These are phyloP conservation scores for Pleuronectes platessa DNA, from an alignment of 2,113 vertebrate species.

Conservation along the genomic window DNA sequence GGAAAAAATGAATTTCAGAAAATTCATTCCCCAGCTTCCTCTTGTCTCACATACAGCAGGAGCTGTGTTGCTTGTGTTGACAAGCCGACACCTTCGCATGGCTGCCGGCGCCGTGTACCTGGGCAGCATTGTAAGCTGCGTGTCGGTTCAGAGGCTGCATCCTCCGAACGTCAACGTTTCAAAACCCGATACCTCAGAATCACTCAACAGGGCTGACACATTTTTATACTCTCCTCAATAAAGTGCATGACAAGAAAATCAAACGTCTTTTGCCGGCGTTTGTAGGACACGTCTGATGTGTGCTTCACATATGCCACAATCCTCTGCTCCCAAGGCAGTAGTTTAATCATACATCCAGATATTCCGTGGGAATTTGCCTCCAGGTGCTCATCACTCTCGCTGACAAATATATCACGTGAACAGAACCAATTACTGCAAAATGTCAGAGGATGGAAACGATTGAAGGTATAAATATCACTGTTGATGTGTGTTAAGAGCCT, in stretches of 20 bases:
- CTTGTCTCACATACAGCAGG: conserved; percentile 4
- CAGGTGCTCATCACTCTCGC: neutral
- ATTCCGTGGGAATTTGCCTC: neutral
- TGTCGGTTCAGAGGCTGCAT: conserved; percentile 1
- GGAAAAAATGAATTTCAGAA: conserved; percentile 1
- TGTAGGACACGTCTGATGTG: neutral
- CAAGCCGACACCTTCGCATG: conserved; percentile 7
- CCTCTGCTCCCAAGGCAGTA: neutral
- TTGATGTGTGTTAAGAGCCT: neutral
- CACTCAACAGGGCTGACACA: conserved; percentile 1
- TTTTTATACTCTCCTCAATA: neutral
- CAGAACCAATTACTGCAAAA: neutral
- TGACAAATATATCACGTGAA: neutral
- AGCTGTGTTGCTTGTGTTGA: conserved; percentile 7
- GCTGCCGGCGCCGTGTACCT: neutral
- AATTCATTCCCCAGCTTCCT: neutral
- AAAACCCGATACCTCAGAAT: neutral
- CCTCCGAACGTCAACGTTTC: conserved; percentile 13
- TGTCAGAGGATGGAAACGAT: neutral
- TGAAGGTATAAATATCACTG: neutral
- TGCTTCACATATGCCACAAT: neutral
- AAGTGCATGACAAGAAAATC: neutral
- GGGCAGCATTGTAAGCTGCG: conserved; percentile 5
- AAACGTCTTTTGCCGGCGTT: neutral
- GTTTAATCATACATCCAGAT: neutral